Percentiles rank a stretch among this genome's conserved stretches.
Evolutionary conservation across 2,113 vertebrate genomes (phyloP).

Genomic region (Saimiri boliviensis): DNA sequence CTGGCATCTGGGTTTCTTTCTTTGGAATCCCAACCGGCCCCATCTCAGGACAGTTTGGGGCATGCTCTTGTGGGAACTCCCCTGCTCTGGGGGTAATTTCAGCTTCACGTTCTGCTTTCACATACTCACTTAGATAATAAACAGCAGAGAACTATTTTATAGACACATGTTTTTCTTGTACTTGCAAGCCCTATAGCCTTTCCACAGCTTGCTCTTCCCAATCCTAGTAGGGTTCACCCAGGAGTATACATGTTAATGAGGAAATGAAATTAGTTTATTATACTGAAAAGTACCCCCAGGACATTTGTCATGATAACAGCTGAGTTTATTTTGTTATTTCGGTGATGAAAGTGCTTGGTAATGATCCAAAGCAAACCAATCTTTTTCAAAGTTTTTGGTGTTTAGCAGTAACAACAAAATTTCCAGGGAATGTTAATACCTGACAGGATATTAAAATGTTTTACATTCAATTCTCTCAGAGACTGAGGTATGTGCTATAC

Average conservation of each 20-base stretch:
- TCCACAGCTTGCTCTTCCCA: background rate
- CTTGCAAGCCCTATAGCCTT: background rate
- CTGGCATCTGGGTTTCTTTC: background rate
- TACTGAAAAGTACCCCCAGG: conserved; percentile 21
- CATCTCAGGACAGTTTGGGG: background rate
- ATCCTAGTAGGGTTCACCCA: background rate
- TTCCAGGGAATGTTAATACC: background rate
- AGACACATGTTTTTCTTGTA: background rate
- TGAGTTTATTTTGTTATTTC: conserved; percentile 27
- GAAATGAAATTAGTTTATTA: conserved; percentile 56
- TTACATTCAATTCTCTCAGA: background rate
- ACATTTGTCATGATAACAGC: conserved; percentile 3
- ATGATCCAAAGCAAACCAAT: conserved; percentile 45
- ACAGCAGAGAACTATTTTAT: background rate
- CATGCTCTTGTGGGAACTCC: background rate
- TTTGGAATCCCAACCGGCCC: background rate
- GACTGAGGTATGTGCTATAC: background rate
- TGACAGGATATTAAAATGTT: background rate
- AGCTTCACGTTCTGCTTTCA: background rate
- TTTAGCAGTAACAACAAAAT: conserved; percentile 18
- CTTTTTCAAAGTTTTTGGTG: conserved; percentile 45
- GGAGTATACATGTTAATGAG: conserved; percentile 4
- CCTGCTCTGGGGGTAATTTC: background rate
- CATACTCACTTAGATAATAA: background rate
- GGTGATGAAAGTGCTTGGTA: conserved; percentile 44